Percentiles rank a stretch among this genome's conserved stretches.
phyloP scores from a whole-genome alignment of 2,113 vertebrate species.

The Oncorhynchus kisutch region DNA sequence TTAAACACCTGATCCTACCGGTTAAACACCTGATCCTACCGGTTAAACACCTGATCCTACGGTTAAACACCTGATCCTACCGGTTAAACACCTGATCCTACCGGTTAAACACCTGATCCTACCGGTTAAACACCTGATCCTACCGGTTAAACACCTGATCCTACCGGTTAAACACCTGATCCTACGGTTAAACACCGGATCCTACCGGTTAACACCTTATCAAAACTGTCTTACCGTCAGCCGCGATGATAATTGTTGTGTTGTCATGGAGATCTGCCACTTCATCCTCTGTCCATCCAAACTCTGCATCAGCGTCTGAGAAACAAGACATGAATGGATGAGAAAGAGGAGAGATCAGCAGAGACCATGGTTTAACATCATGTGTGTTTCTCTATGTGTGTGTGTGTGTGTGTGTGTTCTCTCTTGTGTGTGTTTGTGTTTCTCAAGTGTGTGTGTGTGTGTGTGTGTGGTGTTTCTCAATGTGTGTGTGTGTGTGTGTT shows the following conservation, averaged over 20 bases:
- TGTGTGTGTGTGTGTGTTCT: background rate
- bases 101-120: no score
- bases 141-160: no score
- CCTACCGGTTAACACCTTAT: no score
- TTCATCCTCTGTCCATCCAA: slow-evolving; percentile 89
- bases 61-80: no score
- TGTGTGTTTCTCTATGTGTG: background rate
- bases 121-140: no score
- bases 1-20: no score
- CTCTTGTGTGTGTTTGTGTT: background rate
- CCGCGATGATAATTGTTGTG: slow-evolving; percentile 83
- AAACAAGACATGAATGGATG: background rate
- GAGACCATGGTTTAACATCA: background rate
- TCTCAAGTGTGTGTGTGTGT: background rate
- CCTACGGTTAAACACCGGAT: no score
- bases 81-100: no score
- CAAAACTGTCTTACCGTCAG: slow-evolving; percentile 78
- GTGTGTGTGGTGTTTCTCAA: background rate
- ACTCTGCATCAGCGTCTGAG: slow-evolving; percentile 65
- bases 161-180: no score
- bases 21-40: no score
- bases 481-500: background rate
- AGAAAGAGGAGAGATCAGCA: background rate
- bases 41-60: no score
- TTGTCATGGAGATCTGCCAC: slow-evolving; percentile 78